Base-by-base conservation (phyloP, 1,140 invertebrate genomes). In the Atopsyche davidsoni region DNA sequence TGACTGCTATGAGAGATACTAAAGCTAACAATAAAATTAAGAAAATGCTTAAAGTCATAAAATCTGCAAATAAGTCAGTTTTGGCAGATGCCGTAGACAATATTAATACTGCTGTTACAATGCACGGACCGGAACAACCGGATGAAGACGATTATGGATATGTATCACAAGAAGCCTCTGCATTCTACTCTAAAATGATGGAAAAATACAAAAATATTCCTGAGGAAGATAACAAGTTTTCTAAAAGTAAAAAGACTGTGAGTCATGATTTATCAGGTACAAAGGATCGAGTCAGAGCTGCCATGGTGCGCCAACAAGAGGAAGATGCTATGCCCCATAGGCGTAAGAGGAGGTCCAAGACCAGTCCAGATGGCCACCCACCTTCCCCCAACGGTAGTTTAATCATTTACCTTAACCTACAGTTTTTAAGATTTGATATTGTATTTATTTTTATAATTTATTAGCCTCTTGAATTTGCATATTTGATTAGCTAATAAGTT, bases 81-180 rank as follows among this genome's bases (percentile, higher is more conserved):
- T 68, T 92, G 46, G 81, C 81, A 42, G 89, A 92, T 78, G 87
- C 87, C 10, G 72, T 87, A 44, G 84, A 90, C 62, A 78, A 78
- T 63, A 77, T 83, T 22, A 82, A 87, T 57, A 89, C 87, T 41
- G 82, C 83, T 32, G 77, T 88, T 22, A 88, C 85, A 0, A 69
- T 82, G 22, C 77, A 79, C 59, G 82, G 81, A 14, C 79, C 79
- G 3, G 77, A 78, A n/a, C 87, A 89, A 60, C 86, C 86, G 0
- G 89, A 92, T 62, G 87, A 90, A 65, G 90, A 93, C 75, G 89
- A 93, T 63, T 93, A 92, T 65, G 72, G 89, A 3, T 93, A 91
- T 63, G 86, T 85, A 11, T 92, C 89, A 0, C 83, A 85, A 59
- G 84, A 85, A 64, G 86, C 88, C 1, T 79, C 85, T 43, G 82